phyloP scores from a whole-genome alignment of 1,140 invertebrate genomes.

The Rhopalosiphum padi region DNA sequence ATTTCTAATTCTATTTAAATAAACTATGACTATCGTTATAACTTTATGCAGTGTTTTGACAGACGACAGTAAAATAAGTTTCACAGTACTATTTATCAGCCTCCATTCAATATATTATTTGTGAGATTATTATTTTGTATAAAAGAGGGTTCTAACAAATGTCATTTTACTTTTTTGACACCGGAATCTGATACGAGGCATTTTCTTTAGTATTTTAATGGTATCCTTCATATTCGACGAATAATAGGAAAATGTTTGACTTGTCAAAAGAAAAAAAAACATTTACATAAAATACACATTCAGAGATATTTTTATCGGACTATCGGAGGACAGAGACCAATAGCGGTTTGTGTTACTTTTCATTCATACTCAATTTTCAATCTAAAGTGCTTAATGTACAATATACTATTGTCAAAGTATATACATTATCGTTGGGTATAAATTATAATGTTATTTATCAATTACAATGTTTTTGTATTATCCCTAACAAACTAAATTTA shows the following conservation, averaged over 20 bases:
- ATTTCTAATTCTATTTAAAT: neutral
- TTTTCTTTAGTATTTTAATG: constrained; percentile 30
- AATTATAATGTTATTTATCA: neutral
- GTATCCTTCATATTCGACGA: neutral
- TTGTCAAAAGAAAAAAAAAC: neutral
- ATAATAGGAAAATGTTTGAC: neutral
- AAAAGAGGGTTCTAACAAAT: constrained; percentile 8
- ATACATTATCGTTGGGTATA: neutral
- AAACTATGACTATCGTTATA: neutral
- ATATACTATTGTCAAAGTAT: neutral
- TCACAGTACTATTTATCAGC: neutral
- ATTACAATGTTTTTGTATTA: neutral
- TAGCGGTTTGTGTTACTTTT: neutral
- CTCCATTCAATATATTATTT: constrained; percentile 18
- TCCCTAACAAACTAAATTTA: neutral
- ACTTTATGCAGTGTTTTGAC: constrained; percentile 19
- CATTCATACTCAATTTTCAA: neutral
- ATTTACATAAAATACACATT: neutral
- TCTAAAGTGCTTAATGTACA: too few relatives aligned
- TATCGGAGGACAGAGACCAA: neutral
- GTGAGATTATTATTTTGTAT: constrained; percentile 25
- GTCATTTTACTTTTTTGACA: constrained; percentile 31
- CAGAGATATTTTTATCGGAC: neutral
- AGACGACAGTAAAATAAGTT: neutral
- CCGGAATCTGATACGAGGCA: neutral